Conservation (phyloP, 2,113 vertebrate species). For the Sporophila hypoxantha region DNA sequence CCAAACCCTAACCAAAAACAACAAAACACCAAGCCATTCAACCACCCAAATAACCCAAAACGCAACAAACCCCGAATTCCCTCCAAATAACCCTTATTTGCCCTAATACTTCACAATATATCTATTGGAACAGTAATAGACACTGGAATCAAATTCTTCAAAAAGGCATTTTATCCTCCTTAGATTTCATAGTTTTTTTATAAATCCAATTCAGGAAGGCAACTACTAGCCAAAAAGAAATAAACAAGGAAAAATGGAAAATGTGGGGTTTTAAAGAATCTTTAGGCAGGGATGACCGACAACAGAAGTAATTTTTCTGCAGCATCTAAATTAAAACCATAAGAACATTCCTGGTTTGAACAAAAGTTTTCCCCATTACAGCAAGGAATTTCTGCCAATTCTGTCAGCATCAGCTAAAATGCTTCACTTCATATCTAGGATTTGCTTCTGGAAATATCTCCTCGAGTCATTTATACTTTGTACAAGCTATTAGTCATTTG, state of each 20-base stretch:
- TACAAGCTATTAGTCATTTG: background rate
- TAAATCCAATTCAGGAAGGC: slow-evolving; percentile 9
- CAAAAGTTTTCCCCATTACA: background rate
- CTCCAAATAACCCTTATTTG: background rate
- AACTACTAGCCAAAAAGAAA: slow-evolving; percentile 36
- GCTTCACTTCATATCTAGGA: background rate
- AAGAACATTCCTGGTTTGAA: slow-evolving; percentile 15
- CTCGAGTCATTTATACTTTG: background rate
- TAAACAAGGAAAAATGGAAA: slow-evolving; percentile 28
- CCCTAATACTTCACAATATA: background rate
- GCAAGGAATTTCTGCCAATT: slow-evolving; percentile 3
- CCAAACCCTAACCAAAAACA: background rate
- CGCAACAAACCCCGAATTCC: background rate
- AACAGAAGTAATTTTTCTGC: slow-evolving; percentile 23
- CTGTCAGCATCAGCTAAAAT: background rate
- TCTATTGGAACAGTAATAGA: background rate
- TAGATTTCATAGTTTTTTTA: background rate
- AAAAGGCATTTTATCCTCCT: slow-evolving; percentile 30
- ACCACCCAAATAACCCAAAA: background rate
- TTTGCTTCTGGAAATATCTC: background rate
- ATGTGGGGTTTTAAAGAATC: slow-evolving; percentile 27
- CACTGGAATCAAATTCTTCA: slow-evolving; percentile 22
- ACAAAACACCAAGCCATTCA: background rate
- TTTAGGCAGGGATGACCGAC: slow-evolving; percentile 15
- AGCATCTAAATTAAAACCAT: slow-evolving; percentile 44